Evolutionary conservation across 1,140 invertebrate species (phyloP).

Genomic region (Scaptodrosophila lebanonensis): DNA sequence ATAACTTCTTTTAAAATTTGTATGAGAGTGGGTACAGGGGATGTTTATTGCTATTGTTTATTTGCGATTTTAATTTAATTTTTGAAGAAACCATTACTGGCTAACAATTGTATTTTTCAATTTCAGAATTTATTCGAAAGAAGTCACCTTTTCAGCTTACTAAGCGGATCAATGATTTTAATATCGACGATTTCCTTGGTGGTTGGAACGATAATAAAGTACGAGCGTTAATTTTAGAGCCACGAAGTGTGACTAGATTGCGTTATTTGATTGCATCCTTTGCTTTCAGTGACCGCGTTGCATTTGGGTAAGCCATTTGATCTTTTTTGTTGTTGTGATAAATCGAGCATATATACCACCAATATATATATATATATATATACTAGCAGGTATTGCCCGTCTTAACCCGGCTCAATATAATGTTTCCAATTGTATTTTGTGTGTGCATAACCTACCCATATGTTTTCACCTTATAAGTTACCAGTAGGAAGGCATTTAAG

Average conservation of each 20-base stretch:
- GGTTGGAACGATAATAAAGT: constrained; percentile 95
- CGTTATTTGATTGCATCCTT: constrained; percentile 93
- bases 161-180: constrained; percentile 83
- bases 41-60: too few species aligned
- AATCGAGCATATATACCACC: too few species aligned
- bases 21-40: too few species aligned
- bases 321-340: neutral
- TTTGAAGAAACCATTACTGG: neutral
- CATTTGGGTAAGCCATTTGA: constrained; percentile 86
- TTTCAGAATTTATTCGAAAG: constrained; percentile 85
- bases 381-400: too few species aligned
- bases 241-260: constrained; percentile 84
- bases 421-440: too few species aligned
- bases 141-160: constrained; percentile 91
- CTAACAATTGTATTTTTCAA: neutral
- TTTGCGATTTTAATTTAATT: too few species aligned
- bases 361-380: too few species aligned
- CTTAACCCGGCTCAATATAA: too few species aligned
- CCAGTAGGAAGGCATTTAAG: too few species aligned
- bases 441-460: too few species aligned
- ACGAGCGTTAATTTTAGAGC: constrained; percentile 92
- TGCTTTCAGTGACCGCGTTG: constrained; percentile 88
- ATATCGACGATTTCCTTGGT: constrained; percentile 87
- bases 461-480: too few species aligned
- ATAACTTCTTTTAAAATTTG: too few species aligned